A percentile compares a stretch with the other conserved stretches of the same genome.
Conservation (phyloP, 2,797 vertebrate species). For the Dromococcyx pavoninus region DNA sequence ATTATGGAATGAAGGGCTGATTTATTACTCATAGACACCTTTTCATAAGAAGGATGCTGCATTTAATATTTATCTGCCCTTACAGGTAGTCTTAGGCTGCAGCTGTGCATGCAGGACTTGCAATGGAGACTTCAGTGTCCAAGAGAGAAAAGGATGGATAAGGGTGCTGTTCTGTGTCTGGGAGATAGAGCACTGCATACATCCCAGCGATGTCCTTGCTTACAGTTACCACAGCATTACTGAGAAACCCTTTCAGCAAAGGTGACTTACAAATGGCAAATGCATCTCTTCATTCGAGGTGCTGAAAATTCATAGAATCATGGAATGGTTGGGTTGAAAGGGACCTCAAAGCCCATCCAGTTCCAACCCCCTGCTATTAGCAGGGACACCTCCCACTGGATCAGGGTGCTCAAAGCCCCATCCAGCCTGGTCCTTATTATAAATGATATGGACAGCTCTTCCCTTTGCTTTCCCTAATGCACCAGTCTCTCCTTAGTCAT, state of each 20-base stretch:
- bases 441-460: background rate
- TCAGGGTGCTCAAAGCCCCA: too few species aligned
- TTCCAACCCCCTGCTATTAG: too few species aligned
- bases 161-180: background rate
- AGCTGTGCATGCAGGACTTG: background rate
- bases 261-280: too few species aligned
- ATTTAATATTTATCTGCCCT: background rate
- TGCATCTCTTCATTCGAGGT: background rate
- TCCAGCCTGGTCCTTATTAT: too few species aligned
- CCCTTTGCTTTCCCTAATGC: background rate
- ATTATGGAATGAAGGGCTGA: too few species aligned
- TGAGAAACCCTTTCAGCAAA: background rate
- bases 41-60: background rate
- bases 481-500: background rate
- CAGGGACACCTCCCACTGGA: too few species aligned
- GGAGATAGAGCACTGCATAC: background rate
- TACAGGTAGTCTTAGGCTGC: background rate
- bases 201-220: accelerated
- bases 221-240: background rate
- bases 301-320: background rate
- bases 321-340: too few species aligned
- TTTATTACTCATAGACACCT: background rate
- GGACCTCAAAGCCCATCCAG: too few species aligned
- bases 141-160: accelerated
- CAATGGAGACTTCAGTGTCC: background rate